These are phyloP conservation scores for Sipha maydis DNA, from an alignment of 2,888 invertebrate species.

Conservation along the genomic window DNA sequence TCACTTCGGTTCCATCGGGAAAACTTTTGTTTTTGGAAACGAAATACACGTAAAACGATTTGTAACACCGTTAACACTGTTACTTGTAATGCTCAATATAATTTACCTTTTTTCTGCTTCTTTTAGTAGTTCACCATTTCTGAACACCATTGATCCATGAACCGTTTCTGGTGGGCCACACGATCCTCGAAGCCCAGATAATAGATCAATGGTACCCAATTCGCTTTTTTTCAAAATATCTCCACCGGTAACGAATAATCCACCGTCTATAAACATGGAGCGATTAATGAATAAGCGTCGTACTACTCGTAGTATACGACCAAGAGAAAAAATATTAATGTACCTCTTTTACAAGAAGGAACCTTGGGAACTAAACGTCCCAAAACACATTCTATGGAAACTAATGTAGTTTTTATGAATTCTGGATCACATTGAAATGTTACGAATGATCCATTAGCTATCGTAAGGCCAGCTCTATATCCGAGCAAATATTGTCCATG, in stretches of 20 bases:
- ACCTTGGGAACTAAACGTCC: constrained; percentile 74
- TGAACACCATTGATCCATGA: constrained; percentile 78
- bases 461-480: constrained; percentile 81
- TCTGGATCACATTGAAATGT: constrained; percentile 77
- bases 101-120: constrained; percentile 73
- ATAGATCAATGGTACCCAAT: constrained; percentile 66
- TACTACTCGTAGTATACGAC: not conserved
- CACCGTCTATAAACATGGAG: constrained; percentile 63
- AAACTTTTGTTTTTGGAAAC: constrained; percentile 68
- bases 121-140: constrained; percentile 77
- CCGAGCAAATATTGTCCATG: constrained; percentile 81
- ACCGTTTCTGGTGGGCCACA: constrained; percentile 79
- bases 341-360: constrained; percentile 70
- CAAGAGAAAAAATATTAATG: not conserved
- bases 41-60: not conserved
- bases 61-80: no score
- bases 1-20: constrained; percentile 84
- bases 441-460: constrained; percentile 83
- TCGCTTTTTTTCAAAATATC: constrained; percentile 70
- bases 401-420: constrained; percentile 67
- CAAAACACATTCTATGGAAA: constrained; percentile 74
- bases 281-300: not conserved
- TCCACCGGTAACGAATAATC: constrained; percentile 66
- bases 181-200: constrained; percentile 66
- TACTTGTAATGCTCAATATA: no score